These are phyloP conservation scores for Aleiodes leptofemur DNA, from an alignment of 2,888 invertebrate species.

Conservation along the genomic window DNA sequence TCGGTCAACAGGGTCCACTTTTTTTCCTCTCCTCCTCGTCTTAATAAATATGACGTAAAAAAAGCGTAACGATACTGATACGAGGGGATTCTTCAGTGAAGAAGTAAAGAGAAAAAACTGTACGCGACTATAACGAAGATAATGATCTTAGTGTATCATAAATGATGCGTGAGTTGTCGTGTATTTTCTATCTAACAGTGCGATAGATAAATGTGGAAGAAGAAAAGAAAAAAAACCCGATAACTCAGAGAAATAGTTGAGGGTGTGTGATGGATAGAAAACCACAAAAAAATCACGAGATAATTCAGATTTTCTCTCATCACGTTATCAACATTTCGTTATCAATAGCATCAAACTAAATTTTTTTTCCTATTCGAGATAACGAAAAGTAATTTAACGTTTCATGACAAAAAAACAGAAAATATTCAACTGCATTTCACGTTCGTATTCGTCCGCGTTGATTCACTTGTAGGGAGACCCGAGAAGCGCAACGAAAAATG, in stretches of 20 bases:
- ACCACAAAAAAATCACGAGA: neutral
- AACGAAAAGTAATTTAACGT: neutral
- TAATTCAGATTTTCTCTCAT: slow-evolving; percentile 27
- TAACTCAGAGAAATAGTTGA: slow-evolving; percentile 39
- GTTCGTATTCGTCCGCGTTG: slow-evolving; percentile 42
- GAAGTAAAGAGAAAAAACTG: slow-evolving; percentile 19
- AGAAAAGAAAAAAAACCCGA: slow-evolving; percentile 40
- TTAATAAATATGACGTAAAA: slow-evolving; percentile 22
- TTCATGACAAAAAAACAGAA: too few species aligned
- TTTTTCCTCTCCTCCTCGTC: slow-evolving; percentile 36
- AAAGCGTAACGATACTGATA: slow-evolving; percentile 7
- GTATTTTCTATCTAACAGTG: slow-evolving; percentile 39
- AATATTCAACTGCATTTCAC: slow-evolving; percentile 46
- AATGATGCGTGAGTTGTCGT: slow-evolving; percentile 55
- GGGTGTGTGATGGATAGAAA: slow-evolving; percentile 29
- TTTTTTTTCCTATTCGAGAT: slow-evolving; percentile 24
- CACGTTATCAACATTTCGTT: neutral
- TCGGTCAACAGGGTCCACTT: slow-evolving; percentile 55
- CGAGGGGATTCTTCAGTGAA: slow-evolving; percentile 21
- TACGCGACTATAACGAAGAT: slow-evolving; percentile 53
- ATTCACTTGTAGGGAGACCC: slow-evolving; percentile 43
- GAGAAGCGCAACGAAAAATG: slow-evolving; percentile 6
- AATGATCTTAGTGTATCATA: slow-evolving; percentile 61
- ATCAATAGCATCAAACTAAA: too few species aligned
- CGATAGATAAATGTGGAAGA: slow-evolving; percentile 46